Evolutionary conservation across 1,140 invertebrate species (phyloP), one percentile per base, ranked within the genome.

Genomic region (Drosophila kohkoa): DNA sequence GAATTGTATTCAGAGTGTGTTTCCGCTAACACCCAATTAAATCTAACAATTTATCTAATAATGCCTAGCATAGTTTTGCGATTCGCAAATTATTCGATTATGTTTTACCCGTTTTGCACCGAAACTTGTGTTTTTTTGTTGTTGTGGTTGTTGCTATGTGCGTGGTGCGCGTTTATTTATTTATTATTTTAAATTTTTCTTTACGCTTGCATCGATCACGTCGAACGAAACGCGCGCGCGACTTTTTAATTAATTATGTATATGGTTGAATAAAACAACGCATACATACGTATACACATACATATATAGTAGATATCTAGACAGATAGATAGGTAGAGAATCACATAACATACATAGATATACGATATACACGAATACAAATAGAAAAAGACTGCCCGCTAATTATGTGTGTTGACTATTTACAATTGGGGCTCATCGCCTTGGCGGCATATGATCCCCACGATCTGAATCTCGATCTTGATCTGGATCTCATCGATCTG

Each of bases 51-150:
- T 87, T 87, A 87, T 68, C 64, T 87, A 83, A 78, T 89, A 83
- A 78, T 89, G 55, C 77, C 72, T 80, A 82, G 64, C 59, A 81
- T 79, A 79, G 60, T 72, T 75, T 72, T 72, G 70, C 76, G 69
- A 66, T 83, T 76, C 49, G 52, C 58, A 74, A 72, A 72, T 90
- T 68, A 71, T 86, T 80, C 70, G 77, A 74, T 82, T 82, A 70
- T 81, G 62, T 79, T 68, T 81, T 91, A 91, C 90, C 89, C 89
- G 90, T 91, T 91, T 91, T 91, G 75, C 74, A 91, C 90, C 90
- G 90, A 91, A 90, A 91, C 89, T 91, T 91, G 89, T 86, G 89
- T 91, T 75, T 6, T 48, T 10, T 10, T 48, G n/a, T 45, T 64
- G 46, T 48, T 25, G 38, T 48, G 45, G 25, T 45, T 16, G 54